Conservation (phyloP, 2,888 invertebrate species). For the Dolichopus griseipennis region DNA sequence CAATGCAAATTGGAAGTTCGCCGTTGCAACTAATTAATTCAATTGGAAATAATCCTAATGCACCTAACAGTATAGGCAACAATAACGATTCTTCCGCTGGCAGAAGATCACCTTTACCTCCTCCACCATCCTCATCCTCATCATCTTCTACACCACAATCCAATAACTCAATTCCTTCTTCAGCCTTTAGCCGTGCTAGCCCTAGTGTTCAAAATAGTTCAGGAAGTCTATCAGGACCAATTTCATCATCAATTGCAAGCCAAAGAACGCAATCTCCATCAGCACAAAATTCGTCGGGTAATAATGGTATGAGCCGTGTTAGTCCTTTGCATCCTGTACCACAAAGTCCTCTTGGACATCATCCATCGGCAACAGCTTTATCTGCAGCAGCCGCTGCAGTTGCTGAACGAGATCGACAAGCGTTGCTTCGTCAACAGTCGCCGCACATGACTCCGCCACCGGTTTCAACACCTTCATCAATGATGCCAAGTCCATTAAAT, state of each 20-base stretch:
- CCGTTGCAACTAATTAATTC: conserved; percentile 25
- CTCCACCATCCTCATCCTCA: conserved; percentile 34
- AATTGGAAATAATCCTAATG: conserved; percentile 17
- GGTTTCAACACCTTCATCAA: conserved; percentile 42
- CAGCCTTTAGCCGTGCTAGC: conserved; percentile 44
- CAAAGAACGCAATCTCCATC: conserved; percentile 43
- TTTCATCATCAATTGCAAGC: conserved; percentile 27
- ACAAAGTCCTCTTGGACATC: conserved; percentile 42
- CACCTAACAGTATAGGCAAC: conserved; percentile 20
- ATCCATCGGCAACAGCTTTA: conserved; percentile 41
- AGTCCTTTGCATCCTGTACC: conserved; percentile 44
- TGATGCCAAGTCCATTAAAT: conserved; percentile 43
- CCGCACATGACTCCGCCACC: conserved; percentile 45
- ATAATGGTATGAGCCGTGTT: conserved; percentile 39
- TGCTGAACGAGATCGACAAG: conserved; percentile 43
- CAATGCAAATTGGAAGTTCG: conserved; percentile 26
- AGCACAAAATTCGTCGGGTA: conserved; percentile 23
- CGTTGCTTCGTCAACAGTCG: conserved; percentile 41
- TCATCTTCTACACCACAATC: conserved; percentile 31
- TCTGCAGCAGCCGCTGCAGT: conserved; percentile 44
- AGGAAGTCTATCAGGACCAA: conserved; percentile 27
- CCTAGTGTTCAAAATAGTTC: conserved; percentile 40
- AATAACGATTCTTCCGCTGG: conserved; percentile 26
- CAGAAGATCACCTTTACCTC: conserved; percentile 39
- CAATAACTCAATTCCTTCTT: conserved; percentile 39